Evolutionary conservation across 2,888 invertebrate genomes (phyloP), one percentile per base, ranked within the genome.

Genomic region (Tiliacea aurago): DNA sequence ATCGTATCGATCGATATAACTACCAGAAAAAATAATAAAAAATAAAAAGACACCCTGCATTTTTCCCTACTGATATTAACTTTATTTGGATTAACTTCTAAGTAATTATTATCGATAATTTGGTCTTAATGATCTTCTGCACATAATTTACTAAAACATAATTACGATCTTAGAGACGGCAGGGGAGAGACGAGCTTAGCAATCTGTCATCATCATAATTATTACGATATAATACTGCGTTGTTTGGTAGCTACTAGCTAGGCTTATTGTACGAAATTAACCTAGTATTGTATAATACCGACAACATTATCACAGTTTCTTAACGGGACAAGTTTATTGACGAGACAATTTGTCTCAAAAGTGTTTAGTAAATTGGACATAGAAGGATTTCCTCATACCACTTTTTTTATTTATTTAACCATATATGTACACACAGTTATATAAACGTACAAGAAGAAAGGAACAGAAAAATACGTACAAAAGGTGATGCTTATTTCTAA

Each of bases 131-230:
- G 0, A 59, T 51, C 15, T 43, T 2, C 10, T 41, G 4, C 23
- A 61, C 6, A 49, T 51, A 56, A 63, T 70, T 58, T 49, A 70
- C 66, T 63, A 28, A n/a, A 65, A 33, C n/a, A 37, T 67, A 81
- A 76, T 76, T 55, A 76, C 18, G 58, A 61, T 66, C 56, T 41
- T 15, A 69, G 33, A 55, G 15, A 33, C 28, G 58, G 49, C 15
- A 59, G 28, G 33, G 55, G 37, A 61, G 63, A 75, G 67, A 61
- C 20, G 59, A 55, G 72, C 67, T 77, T 68, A 77, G 23, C 13
- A 23, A 37, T 55, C 67, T 77, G 78, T 82, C 83, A 82, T 45
- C 66, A 67, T 28, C 63, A 41, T 71, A 47, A 47, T 47, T 6
- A 81, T 67, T 67, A 77, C 43, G 33, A 64, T 59, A 81, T 71